These are phyloP conservation scores for Chironomus tentans DNA, from an alignment of 2,888 invertebrate species.

Conservation along the genomic window DNA sequence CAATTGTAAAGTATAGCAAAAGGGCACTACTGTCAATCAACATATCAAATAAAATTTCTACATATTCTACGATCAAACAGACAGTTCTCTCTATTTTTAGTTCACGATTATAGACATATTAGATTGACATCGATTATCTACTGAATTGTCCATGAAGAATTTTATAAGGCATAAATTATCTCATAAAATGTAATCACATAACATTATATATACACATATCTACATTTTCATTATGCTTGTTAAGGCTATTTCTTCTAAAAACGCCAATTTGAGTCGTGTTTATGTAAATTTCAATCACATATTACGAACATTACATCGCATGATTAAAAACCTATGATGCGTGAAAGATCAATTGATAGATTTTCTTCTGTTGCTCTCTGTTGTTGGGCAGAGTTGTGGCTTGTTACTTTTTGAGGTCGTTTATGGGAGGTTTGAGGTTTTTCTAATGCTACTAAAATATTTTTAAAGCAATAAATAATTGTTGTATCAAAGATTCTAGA, in stretches of 20 bases:
- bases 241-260: too few relatives aligned
- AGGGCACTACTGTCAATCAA: neutral
- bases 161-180: neutral
- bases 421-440: too few relatives aligned
- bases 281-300: neutral
- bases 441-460: too few relatives aligned
- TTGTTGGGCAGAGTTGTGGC: too few relatives aligned
- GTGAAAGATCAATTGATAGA: neutral
- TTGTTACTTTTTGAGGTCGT: too few relatives aligned
- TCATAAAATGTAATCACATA: neutral
- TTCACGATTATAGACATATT: neutral
- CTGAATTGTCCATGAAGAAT: neutral
- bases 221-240: too few relatives aligned
- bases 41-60: neutral
- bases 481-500: too few relatives aligned
- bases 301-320: neutral
- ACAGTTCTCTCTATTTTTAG: neutral
- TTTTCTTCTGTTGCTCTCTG: too few relatives aligned
- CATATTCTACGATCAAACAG: neutral
- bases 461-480: too few relatives aligned
- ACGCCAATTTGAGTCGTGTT: neutral
- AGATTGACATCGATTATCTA: slow-evolving; percentile 10
- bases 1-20: neutral
- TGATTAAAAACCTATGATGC: neutral
- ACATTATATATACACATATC: neutral